Conservation (phyloP, 1,140 invertebrate species). For the Drosophila prosaltans region DNA sequence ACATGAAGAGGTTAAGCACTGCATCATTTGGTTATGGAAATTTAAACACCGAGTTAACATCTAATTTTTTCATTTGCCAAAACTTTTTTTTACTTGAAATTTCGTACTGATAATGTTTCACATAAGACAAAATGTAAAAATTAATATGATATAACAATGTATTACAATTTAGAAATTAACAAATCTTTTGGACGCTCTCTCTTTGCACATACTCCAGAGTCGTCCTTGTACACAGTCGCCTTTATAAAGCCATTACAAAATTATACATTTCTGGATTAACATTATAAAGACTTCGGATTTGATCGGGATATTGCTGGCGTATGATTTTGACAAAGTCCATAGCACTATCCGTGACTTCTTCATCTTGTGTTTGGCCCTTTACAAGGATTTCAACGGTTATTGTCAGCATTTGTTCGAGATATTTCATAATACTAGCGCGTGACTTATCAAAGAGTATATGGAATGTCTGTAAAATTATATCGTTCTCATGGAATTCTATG, state of each 20-base stretch:
- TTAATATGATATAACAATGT: too few relatives aligned
- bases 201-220: too few relatives aligned
- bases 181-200: neutral
- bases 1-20: neutral
- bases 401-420: constrained; percentile 85
- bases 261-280: constrained; percentile 53
- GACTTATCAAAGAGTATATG: constrained; percentile 86
- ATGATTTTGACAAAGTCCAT: constrained; percentile 84
- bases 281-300: constrained; percentile 83
- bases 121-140: too few relatives aligned
- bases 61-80: too few relatives aligned
- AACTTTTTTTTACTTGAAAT: too few relatives aligned
- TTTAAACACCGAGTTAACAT: too few relatives aligned
- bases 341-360: constrained; percentile 64
- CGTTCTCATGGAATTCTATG: constrained; percentile 90
- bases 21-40: too few relatives aligned
- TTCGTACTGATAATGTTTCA: too few relatives aligned
- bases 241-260: constrained; percentile 71
- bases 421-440: constrained; percentile 84
- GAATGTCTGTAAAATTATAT: constrained; percentile 88
- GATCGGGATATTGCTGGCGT: constrained; percentile 85
- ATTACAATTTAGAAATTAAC: too few relatives aligned
- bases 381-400: constrained; percentile 84
- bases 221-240: too few relatives aligned
- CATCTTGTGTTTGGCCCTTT: constrained; percentile 82